phyloP scores from a whole-genome alignment of 1,140 invertebrate genomes.

The Parasteatoda tepidariorum region DNA sequence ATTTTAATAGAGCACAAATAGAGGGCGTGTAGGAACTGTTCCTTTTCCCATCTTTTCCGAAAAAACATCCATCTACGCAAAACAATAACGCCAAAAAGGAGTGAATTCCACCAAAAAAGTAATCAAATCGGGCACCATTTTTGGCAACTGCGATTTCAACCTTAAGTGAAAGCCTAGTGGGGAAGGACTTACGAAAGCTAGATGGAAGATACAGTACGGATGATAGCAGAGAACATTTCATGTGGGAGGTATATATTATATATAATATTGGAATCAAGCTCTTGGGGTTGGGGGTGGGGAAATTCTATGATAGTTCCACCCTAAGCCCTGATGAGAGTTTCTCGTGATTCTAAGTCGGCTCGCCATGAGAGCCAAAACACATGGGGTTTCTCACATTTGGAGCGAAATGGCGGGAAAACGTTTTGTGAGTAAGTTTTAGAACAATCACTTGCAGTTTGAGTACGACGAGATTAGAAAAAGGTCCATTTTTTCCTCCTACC shows the following conservation, averaged over 20 bases:
- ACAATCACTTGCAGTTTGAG: constrained; percentile 27
- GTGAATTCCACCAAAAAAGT: constrained; percentile 39
- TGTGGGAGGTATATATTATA: constrained; percentile 43
- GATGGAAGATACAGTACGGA: not conserved
- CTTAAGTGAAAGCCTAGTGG: constrained; percentile 48
- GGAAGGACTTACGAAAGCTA: constrained; percentile 24
- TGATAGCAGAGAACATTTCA: not conserved
- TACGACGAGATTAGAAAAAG: not conserved
- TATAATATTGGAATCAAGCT: constrained; percentile 58
- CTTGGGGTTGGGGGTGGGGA: not conserved
- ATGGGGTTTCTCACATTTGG: constrained; percentile 46
- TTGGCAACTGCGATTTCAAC: constrained; percentile 57
- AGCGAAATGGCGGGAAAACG: constrained; percentile 34
- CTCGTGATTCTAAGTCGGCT: constrained; percentile 39
- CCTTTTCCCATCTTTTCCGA: not conserved
- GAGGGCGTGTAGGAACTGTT: constrained; percentile 30
- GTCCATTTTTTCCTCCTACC: not conserved
- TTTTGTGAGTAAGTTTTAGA: constrained; percentile 28
- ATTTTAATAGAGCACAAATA: constrained; percentile 49
- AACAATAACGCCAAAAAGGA: constrained; percentile 16
- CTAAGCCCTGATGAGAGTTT: constrained; percentile 46
- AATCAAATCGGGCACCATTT: constrained; percentile 59
- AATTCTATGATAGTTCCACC: not conserved
- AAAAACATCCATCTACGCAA: not conserved
- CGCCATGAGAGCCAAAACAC: constrained; percentile 46